Conservation (phyloP, 1,140 invertebrate genomes). For the Aricia agestis region DNA sequence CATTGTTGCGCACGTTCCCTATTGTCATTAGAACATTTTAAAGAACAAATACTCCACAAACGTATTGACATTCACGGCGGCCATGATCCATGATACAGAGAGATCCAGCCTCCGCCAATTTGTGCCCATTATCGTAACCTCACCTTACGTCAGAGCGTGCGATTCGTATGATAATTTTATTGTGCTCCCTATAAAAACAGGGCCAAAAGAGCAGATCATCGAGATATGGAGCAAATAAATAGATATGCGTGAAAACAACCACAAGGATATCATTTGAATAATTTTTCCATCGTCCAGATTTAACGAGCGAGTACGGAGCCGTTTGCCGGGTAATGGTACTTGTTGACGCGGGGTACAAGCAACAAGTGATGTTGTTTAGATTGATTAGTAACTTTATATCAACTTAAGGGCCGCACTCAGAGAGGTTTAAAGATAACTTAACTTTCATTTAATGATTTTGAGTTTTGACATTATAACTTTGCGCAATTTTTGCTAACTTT, state of each 20-base stretch:
- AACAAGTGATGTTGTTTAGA: background rate
- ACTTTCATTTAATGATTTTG: too few species aligned
- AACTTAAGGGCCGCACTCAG: too few species aligned
- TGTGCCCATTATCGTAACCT: slow-evolving; percentile 11
- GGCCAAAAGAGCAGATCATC: slow-evolving; percentile 63
- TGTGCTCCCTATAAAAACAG: slow-evolving; percentile 51
- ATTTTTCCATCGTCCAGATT: slow-evolving; percentile 52
- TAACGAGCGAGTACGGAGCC: slow-evolving; percentile 32
- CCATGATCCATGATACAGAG: background rate
- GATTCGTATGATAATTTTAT: slow-evolving; percentile 69
- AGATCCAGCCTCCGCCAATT: background rate
- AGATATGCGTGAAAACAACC: slow-evolving; percentile 39
- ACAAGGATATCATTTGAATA: slow-evolving; percentile 58
- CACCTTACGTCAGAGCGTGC: slow-evolving; percentile 13
- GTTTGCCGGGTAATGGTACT: slow-evolving; percentile 40
- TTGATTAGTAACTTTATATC: too few species aligned
- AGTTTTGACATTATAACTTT: too few species aligned
- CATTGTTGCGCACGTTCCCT: too few species aligned
- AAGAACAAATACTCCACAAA: too few species aligned
- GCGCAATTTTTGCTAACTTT: too few species aligned
- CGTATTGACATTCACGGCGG: too few species aligned
- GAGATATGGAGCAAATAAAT: slow-evolving; percentile 31
- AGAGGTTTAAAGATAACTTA: too few species aligned
- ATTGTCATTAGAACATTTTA: too few species aligned
- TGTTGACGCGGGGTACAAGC: slow-evolving; percentile 21